Evolutionary conservation across 53 echinoderm and acorn worm species (phyloP), one percentile per base, ranked within the genome.

Genomic region (Holothuria scabra): DNA sequence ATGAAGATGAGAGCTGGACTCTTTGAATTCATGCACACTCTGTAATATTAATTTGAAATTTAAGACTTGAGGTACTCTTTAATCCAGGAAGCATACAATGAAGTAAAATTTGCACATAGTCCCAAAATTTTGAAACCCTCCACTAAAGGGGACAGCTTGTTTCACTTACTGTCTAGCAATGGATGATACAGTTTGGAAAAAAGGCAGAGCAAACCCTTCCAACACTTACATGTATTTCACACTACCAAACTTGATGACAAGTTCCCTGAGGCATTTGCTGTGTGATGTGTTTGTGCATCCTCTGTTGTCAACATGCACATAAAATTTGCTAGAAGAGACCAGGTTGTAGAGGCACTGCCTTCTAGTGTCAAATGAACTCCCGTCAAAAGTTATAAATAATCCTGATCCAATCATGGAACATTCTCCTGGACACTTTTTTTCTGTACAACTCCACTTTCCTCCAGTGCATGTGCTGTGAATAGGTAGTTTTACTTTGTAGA

Each of bases 371-470:
- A 72, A 44, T 48, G 46, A 72, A 19, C 14, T 72, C 8, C 72
- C 72, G 12, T 72, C 72, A 72, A 72, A 72, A 26, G 22, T 72
- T 26, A 35, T 41, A 26, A 72, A 72, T 48, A 28, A 26, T 24
- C 72, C 72, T 24, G 72, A 44, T 44, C 72, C 72, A 48, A 72
- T 46, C 48, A 72, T 48, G 8, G 72, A 46, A 72, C 72, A 72
- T 21, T 72, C 72, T 72, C 72, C 72, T 22, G 72, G 72, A n/a
- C 72, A 72, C 20, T 6, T 44, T 48, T 72, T 38, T 44, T 44
- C 48, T 16, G 72, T 72, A 72, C 72, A 72, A 72, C 72, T 72
- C 72, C 72, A 72, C 25, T 34, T 72, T 44, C 72, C 72, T 12
- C 72, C 72, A 46, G 6, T 24, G 72, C 72, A 72, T 46, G 46